phyloP scores from a whole-genome alignment of 64 coral and sea anemone species.

The Astreopora myriophthalma region DNA sequence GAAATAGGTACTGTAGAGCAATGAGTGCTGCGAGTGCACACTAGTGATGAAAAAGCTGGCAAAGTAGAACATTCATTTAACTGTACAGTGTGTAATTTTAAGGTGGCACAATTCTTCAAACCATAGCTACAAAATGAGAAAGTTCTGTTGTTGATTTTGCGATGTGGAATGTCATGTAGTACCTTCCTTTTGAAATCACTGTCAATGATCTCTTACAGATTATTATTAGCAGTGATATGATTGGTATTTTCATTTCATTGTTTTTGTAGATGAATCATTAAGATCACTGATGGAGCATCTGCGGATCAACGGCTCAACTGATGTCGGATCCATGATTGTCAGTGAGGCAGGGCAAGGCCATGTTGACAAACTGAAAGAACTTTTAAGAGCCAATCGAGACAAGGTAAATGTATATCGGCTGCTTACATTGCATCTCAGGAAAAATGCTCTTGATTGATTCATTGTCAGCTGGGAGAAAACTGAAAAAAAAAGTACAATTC shows the following conservation, averaged over 20 bases:
- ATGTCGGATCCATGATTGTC: constrained; percentile 68
- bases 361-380: constrained; percentile 34
- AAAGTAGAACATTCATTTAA: background rate
- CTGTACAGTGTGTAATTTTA: background rate
- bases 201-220: too few relatives aligned
- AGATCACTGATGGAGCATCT: constrained; percentile 45
- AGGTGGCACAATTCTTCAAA: too few relatives aligned
- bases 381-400: constrained; percentile 49
- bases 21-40: background rate
- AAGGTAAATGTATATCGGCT: too few relatives aligned
- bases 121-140: too few relatives aligned
- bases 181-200: background rate
- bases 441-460: too few relatives aligned
- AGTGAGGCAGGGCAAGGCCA: constrained; percentile 70
- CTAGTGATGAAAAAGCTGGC: background rate
- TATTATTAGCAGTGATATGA: too few relatives aligned
- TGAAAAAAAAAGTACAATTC: too few relatives aligned
- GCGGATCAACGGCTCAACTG: constrained; percentile 38
- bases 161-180: background rate
- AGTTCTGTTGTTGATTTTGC: background rate
- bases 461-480: too few relatives aligned
- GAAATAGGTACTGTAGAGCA: constrained; percentile 7
- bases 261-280: constrained; percentile 19
- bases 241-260: background rate
- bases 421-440: too few relatives aligned